These are phyloP conservation scores for Delichon dasypus DNA, from an alignment of 2,797 vertebrate species.

Conservation along the genomic window DNA sequence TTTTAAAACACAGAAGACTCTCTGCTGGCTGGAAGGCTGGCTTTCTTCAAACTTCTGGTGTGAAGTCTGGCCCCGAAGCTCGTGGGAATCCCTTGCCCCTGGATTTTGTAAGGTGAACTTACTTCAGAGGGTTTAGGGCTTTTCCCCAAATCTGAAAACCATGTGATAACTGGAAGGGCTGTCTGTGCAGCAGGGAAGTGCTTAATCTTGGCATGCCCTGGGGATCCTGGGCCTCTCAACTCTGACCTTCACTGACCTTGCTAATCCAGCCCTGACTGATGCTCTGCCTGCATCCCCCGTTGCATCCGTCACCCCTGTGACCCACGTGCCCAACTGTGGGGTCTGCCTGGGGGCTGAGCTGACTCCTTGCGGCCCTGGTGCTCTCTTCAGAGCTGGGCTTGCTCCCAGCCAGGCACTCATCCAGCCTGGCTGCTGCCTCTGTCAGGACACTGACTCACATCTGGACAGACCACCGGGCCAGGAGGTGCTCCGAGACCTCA, in stretches of 20 bases:
- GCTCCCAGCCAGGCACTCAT: neutral
- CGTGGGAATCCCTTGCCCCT: neutral
- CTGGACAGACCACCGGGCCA: neutral
- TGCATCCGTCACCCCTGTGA: neutral
- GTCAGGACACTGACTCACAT: neutral
- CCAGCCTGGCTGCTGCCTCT: neutral
- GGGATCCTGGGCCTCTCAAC: neutral
- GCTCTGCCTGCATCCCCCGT: neutral
- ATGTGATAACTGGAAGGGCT: neutral
- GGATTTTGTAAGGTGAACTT: neutral
- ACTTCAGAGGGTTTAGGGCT: neutral
- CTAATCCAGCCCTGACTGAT: neutral
- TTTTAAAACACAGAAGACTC: neutral
- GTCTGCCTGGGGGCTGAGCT: neutral
- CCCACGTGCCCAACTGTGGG: neutral
- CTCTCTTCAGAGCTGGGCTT: neutral
- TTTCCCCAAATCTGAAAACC: neutral
- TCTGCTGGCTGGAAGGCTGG: neutral
- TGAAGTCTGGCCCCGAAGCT: neutral
- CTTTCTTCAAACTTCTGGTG: neutral
- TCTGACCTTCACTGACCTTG: neutral
- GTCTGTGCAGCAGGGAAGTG: neutral
- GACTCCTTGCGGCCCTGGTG: neutral
- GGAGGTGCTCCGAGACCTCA: accelerated
- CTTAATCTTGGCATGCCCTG: neutral